These are phyloP conservation scores for Lepidocolaptes lacrymiger DNA, from an alignment of 2,797 vertebrate species.

Conservation along the genomic window DNA sequence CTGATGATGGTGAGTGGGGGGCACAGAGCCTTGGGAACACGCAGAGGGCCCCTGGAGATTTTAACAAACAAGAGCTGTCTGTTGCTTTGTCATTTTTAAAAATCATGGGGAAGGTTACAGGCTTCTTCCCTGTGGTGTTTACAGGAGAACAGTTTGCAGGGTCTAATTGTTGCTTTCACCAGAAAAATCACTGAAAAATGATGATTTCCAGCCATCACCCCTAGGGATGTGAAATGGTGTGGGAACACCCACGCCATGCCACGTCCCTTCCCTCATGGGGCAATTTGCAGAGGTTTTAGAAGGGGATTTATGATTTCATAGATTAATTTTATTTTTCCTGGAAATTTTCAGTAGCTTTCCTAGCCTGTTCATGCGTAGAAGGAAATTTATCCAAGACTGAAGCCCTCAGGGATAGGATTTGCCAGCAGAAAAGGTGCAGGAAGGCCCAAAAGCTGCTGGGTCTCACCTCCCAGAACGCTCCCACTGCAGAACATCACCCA, in stretches of 20 bases:
- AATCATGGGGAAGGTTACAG: fast-evolving
- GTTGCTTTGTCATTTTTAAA: fast-evolving
- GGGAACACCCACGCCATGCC: neutral
- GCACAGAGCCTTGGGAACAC: fast-evolving
- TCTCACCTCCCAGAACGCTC: neutral
- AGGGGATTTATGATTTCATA: neutral
- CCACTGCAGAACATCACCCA: neutral
- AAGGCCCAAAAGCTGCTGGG: neutral
- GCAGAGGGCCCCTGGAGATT: fast-evolving
- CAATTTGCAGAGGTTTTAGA: neutral
- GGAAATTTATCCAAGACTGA: neutral
- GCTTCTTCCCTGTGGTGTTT: fast-evolving
- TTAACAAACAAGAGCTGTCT: fast-evolving
- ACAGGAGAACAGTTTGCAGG: neutral
- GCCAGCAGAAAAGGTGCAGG: neutral
- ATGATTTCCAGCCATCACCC: fast-evolving
- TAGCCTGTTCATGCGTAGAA: neutral
- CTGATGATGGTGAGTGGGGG: slow-evolving; percentile 76
- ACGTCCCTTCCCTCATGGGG: fast-evolving
- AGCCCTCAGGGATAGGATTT: neutral
- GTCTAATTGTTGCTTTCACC: neutral
- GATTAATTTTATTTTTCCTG: neutral
- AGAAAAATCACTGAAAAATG: fast-evolving
- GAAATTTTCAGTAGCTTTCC: neutral
- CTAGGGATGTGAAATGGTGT: fast-evolving